Evolutionary conservation across 30 jellyfish, hydroid and myxozoan genomes (phyloP).

Genomic region (Rhopilema esculentum): DNA sequence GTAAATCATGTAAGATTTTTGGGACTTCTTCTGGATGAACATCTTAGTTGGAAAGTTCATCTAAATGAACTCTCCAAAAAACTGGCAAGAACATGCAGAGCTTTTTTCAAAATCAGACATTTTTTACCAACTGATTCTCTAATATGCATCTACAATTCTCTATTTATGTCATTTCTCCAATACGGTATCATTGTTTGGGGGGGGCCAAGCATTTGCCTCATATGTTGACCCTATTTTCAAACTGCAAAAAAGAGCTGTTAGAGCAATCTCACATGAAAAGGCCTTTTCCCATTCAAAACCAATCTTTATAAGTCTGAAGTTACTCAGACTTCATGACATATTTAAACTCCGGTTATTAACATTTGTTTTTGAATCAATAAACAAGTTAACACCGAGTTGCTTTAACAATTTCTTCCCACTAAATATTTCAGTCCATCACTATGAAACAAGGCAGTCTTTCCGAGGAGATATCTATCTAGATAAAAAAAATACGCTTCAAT

Average conservation of each 20-base stretch:
- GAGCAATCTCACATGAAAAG: constrained; percentile 32
- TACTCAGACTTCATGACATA: constrained; percentile 21
- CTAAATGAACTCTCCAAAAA: constrained; percentile 51
- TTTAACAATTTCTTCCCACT: constrained; percentile 18
- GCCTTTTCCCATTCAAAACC: constrained; percentile 26
- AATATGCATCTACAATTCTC: constrained; percentile 11
- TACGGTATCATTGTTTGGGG: constrained; percentile 31
- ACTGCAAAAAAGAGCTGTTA: constrained; percentile 43
- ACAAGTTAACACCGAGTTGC: constrained; percentile 24
- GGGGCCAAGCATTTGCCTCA: constrained; percentile 33
- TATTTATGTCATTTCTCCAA: constrained; percentile 30
- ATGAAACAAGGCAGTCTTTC: constrained; percentile 24
- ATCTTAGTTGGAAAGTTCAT: constrained; percentile 42
- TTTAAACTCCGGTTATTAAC: constrained; percentile 1
- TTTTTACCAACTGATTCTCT: constrained; percentile 22
- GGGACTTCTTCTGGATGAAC: constrained; percentile 52
- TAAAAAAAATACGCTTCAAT: constrained; percentile 29
- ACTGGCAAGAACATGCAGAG: constrained; percentile 57
- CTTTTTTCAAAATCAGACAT: constrained; percentile 38
- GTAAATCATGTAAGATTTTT: constrained; percentile 17
- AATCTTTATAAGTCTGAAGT: constrained; percentile 23
- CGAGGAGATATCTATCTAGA: constrained; percentile 16
- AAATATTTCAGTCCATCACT: constrained; percentile 1
- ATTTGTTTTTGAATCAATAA: constrained; percentile 23
- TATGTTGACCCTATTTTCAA: constrained; percentile 27